These are phyloP conservation scores for Pogona vitticeps DNA, from an alignment of 2,113 vertebrate species.

Conservation along the genomic window DNA sequence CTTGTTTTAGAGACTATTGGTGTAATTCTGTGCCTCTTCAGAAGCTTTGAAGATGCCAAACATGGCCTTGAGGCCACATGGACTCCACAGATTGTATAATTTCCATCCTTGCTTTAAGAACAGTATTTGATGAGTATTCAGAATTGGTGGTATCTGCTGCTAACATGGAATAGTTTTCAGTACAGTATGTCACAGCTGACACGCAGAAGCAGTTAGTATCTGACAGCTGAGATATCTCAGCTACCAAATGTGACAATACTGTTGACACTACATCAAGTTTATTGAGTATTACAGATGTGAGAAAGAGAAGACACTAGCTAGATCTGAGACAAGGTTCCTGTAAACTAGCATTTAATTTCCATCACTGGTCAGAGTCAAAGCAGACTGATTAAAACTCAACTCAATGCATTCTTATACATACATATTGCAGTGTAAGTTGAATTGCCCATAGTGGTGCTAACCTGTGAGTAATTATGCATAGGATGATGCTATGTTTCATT, in stretches of 20 bases:
- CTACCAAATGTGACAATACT: background rate
- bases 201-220: background rate
- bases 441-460: background rate
- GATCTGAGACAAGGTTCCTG: background rate
- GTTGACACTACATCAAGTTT: background rate
- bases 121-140: background rate
- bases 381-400: background rate
- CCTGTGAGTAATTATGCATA: background rate
- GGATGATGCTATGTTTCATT: background rate
- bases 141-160: background rate
- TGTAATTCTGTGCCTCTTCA: no score
- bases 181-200: background rate
- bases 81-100: no score
- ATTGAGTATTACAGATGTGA: background rate
- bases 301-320: background rate
- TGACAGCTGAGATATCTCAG: background rate
- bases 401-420: background rate
- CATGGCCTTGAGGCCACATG: no score
- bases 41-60: no score
- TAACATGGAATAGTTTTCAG: background rate
- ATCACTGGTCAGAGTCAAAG: background rate
- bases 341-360: background rate
- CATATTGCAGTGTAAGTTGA: background rate
- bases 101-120: background rate
- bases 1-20: no score